Conservation (phyloP, 2,113 vertebrate species). For the Indicator indicator region DNA sequence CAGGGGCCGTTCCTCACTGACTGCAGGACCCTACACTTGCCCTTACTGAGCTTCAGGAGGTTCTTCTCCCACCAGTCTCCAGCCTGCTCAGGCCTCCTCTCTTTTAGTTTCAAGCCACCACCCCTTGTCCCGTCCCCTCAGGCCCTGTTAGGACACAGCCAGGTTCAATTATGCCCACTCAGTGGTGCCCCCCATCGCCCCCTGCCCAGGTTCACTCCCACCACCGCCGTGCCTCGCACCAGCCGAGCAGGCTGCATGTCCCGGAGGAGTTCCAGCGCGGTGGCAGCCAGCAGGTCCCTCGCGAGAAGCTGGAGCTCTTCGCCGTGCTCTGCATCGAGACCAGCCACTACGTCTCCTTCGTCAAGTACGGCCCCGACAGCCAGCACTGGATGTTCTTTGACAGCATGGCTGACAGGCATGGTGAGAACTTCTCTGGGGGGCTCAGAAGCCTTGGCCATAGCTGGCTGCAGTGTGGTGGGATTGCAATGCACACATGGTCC, state of each 20-base stretch:
- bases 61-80: not conserved
- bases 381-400: constrained; percentile 92
- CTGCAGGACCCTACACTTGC: not conserved
- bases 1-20: not conserved
- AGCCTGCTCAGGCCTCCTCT: not conserved
- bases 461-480: too few relatives aligned
- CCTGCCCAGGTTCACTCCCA: constrained; percentile 83
- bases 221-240: constrained; percentile 69
- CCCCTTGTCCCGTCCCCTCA: not conserved
- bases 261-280: constrained; percentile 68
- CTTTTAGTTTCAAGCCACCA: not conserved
- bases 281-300: constrained; percentile 33
- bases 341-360: constrained; percentile 91
- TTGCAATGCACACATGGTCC: not conserved
- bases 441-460: not conserved
- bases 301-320: constrained; percentile 87
- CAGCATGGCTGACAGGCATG: constrained; percentile 91
- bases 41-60: not conserved
- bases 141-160: not conserved
- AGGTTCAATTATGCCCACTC: not conserved
- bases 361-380: constrained; percentile 80
- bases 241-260: constrained; percentile 31
- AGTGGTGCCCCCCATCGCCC: not conserved
- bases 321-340: constrained; percentile 92
- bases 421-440: constrained; percentile 57